These are phyloP conservation scores for Eilema griseolum DNA, from an alignment of 2,888 invertebrate species.

Conservation along the genomic window DNA sequence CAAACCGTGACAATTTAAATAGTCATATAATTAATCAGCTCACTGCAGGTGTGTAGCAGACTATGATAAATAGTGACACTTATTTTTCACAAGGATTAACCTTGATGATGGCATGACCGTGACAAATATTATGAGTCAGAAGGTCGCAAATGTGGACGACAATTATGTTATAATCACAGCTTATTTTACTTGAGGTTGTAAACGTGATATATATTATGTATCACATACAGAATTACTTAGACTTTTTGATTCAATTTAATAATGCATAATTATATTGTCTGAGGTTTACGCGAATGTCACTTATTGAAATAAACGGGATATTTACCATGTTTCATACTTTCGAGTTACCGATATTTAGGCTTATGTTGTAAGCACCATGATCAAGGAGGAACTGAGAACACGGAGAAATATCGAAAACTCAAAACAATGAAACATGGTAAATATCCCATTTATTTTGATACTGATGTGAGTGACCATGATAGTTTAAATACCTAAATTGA, in stretches of 20 bases:
- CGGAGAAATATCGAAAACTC: too few relatives aligned
- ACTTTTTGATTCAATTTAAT: background rate
- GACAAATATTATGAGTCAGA: constrained; percentile 34
- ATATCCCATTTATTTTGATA: too few relatives aligned
- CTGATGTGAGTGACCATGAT: too few relatives aligned
- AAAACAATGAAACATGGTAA: too few relatives aligned
- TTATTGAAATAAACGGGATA: too few relatives aligned
- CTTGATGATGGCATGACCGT: constrained; percentile 44
- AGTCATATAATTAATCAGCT: constrained; percentile 16
- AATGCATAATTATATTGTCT: too few relatives aligned
- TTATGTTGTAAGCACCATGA: too few relatives aligned
- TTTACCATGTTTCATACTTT: too few relatives aligned
- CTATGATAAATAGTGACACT: constrained; percentile 23
- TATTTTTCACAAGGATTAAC: constrained; percentile 43
- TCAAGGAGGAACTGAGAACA: too few relatives aligned
- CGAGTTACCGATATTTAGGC: too few relatives aligned
- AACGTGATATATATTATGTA: constrained; percentile 26
- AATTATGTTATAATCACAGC: constrained; percentile 15
- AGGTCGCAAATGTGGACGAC: constrained; percentile 14
- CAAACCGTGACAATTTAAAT: constrained; percentile 27
- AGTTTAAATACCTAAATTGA: too few relatives aligned
- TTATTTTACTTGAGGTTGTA: background rate
- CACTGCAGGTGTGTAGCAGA: constrained; percentile 29
- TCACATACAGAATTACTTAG: background rate
- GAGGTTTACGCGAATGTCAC: too few relatives aligned